Conservation (phyloP, 2,888 invertebrate species). For the Rhagophthalmus giganteus region DNA sequence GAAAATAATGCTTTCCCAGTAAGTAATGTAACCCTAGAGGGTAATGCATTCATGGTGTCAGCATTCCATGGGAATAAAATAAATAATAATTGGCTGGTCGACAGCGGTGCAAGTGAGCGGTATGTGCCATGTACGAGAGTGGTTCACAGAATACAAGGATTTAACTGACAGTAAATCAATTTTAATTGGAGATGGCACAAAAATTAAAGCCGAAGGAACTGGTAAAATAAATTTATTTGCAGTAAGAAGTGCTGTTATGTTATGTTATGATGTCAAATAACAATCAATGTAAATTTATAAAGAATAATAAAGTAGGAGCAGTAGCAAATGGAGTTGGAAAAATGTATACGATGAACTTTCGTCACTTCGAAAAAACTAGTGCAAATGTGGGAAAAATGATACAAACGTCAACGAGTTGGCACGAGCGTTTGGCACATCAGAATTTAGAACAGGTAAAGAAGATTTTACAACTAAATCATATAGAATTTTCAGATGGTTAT, state of each 20-base stretch:
- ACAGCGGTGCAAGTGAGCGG: too few species aligned
- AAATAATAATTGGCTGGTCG: not conserved
- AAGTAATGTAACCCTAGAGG: too few species aligned
- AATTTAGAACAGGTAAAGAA: not conserved
- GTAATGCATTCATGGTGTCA: not conserved
- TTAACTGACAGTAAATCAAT: not conserved
- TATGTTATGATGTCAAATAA: slow-evolving; percentile 6
- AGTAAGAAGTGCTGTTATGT: slow-evolving; percentile 23
- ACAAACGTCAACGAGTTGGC: not conserved
- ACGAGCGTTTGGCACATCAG: not conserved
- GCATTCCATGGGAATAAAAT: not conserved
- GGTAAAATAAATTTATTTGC: not conserved
- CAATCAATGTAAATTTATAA: not conserved
- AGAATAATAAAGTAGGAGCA: not conserved
- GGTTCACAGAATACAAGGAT: slow-evolving; percentile 25
- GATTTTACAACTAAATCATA: not conserved
- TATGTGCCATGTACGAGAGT: slow-evolving; percentile 26
- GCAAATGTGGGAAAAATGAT: not conserved
- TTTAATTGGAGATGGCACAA: slow-evolving; percentile 5
- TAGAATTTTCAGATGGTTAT: not conserved
- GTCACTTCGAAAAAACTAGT: not conserved
- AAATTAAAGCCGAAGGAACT: slow-evolving; percentile 1
- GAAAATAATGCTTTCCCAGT: too few species aligned
- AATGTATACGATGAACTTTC: slow-evolving; percentile 6
- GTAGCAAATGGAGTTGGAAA: slow-evolving; percentile 1